Conservation (phyloP, 2,888 invertebrate genomes). For the Xylota segnis region DNA sequence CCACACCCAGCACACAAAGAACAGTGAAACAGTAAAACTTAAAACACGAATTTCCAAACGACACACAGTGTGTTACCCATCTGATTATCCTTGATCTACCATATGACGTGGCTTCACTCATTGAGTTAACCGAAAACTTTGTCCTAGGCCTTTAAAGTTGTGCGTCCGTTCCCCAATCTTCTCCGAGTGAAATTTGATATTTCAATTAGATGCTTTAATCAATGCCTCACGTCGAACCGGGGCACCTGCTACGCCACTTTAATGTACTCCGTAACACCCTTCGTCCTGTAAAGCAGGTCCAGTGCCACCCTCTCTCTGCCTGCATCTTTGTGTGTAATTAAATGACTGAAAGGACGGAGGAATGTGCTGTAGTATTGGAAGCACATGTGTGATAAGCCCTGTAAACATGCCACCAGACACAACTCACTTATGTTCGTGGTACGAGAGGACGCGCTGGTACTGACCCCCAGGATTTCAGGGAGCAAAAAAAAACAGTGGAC, state of each 20-base stretch:
- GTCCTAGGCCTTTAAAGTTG: conserved; percentile 63
- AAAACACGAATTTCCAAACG: conserved; percentile 66
- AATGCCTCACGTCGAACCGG: conserved; percentile 74
- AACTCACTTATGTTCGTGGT: conserved; percentile 65
- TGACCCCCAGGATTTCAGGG: conserved; percentile 48
- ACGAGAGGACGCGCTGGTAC: conserved; percentile 30
- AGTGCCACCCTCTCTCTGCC: conserved; percentile 5
- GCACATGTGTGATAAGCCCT: conserved; percentile 76
- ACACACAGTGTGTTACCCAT: conserved; percentile 63
- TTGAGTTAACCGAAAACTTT: conserved; percentile 75
- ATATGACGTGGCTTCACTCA: conserved; percentile 64
- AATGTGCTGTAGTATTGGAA: conserved; percentile 53
- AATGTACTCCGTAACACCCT: conserved; percentile 65
- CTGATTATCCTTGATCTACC: conserved; percentile 74
- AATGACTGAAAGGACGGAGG: conserved; percentile 60
- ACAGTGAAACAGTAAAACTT: conserved; percentile 49
- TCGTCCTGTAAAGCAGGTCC: conserved; percentile 30
- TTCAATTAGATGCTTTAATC: conserved; percentile 76
- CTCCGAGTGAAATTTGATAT: conserved; percentile 70
- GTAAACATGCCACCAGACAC: conserved; percentile 75
- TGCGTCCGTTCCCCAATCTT: conserved; percentile 26
- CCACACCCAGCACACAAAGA: conserved; percentile 12
- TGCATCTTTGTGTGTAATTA: conserved; percentile 72
- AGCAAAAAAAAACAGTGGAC: conserved; percentile 42
- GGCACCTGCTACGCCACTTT: conserved; percentile 75